Base-by-base conservation (phyloP, 2,113 vertebrate species). In the Actenoides lindsayi region DNA sequence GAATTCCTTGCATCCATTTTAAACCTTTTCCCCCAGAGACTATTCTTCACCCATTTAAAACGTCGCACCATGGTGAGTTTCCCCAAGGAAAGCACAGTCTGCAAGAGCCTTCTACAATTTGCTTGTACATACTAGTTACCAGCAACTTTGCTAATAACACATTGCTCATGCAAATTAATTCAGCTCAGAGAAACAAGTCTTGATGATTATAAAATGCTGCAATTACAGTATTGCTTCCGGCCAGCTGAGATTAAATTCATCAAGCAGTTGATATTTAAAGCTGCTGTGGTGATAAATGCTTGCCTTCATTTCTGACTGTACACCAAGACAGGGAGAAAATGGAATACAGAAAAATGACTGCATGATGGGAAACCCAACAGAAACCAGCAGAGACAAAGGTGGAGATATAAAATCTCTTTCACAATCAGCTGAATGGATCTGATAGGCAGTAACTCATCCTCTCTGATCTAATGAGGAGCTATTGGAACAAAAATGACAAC, bases 231-330 rank as follows among this genome's bases (percentile, higher is more conserved):
- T 95, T 94, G 96, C 97, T 97, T 96, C 96, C 42, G 82, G 96
- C 93, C 94, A 97, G 93, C 96, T 96, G 92, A 97, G 92, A 91
- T 94, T 95, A 95, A 96, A 97, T 97, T 97, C 97, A 97, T 97
- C 96, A 97, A 82, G 89, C 79, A 67, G 85, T 96, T 94, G 91
- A 94, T 96, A 96, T 96, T 96, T 95, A 95, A 96, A 91, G 90
- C 93, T 87, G 79, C 84, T 20, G 39, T 13, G n/a, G 93, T 97
- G 95, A 96, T 92, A 96, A 97, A 97, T 94, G 91, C 62, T 27
- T 84, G 92, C 89, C 78, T 96, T 96, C 88, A 62, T 83, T 95
- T 94, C 56, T 33, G 91, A 90, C 86, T 86, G 93, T 90, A 92
- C 62, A 68, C 86, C 81, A 83, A 74, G 95, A 85, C 44, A 86